phyloP scores from a whole-genome alignment of 2,113 vertebrate species.

The Brachyistius frenatus region DNA sequence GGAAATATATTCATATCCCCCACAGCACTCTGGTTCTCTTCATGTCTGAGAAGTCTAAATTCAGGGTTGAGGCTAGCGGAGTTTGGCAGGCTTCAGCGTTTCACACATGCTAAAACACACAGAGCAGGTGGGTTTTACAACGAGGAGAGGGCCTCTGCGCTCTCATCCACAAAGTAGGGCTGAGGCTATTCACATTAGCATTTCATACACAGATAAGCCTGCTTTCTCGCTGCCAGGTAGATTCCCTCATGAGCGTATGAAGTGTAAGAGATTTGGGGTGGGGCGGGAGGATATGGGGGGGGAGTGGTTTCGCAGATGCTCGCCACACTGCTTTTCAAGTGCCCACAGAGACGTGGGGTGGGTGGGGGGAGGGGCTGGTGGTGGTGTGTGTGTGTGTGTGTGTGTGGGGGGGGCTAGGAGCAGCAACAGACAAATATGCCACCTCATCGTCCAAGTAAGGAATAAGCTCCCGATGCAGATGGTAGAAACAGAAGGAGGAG shows the following conservation, averaged over 20 bases:
- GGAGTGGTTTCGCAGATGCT: slow-evolving; percentile 54
- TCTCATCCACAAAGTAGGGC: slow-evolving; percentile 56
- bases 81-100: slow-evolving; percentile 52
- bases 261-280: slow-evolving; percentile 56
- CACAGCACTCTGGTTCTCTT: slow-evolving; percentile 41
- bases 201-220: slow-evolving; percentile 73
- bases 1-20: slow-evolving; percentile 60
- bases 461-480: slow-evolving; percentile 29
- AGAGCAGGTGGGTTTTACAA: slow-evolving; percentile 65
- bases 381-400: not conserved
- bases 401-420: slow-evolving; percentile 15
- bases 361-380: too few relatives aligned
- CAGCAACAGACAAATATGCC: slow-evolving; percentile 56
- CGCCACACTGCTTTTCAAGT: slow-evolving; percentile 54
- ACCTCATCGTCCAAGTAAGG: slow-evolving; percentile 52
- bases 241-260: slow-evolving; percentile 68
- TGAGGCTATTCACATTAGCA: slow-evolving; percentile 69
- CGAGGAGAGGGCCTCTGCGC: slow-evolving; percentile 41
- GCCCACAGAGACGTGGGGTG: slow-evolving; percentile 41
- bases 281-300: not conserved
- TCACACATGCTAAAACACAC: slow-evolving; percentile 68
- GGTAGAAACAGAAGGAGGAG: not conserved
- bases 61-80: slow-evolving; percentile 34
- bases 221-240: slow-evolving; percentile 71
- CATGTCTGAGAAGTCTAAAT: slow-evolving; percentile 53